These are phyloP conservation scores for Andrena minutula DNA, from an alignment of 2,888 invertebrate species.

Conservation along the genomic window DNA sequence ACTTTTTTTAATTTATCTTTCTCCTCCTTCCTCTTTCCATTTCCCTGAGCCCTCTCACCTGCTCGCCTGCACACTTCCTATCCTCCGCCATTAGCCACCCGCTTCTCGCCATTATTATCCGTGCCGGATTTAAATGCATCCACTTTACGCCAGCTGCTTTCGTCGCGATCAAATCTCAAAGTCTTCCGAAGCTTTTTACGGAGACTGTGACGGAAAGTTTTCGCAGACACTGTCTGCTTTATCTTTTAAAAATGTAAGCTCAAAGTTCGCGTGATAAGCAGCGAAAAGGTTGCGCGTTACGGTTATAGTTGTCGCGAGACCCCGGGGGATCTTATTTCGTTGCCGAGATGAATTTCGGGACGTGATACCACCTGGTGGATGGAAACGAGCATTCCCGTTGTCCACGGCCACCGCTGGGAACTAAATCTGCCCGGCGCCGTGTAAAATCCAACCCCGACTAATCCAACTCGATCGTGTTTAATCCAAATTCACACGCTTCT, in stretches of 20 bases:
- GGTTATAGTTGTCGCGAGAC: background rate
- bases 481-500: slow-evolving; percentile 53
- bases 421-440: background rate
- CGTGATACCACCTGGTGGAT: background rate
- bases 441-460: slow-evolving; percentile 30
- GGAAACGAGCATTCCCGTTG: slow-evolving; percentile 10
- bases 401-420: background rate
- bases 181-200: slow-evolving; percentile 21
- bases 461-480: slow-evolving; percentile 55
- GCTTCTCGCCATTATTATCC: slow-evolving; percentile 49
- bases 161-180: slow-evolving; percentile 69
- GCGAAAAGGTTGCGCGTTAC: background rate
- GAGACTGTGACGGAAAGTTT: background rate
- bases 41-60: slow-evolving; percentile 18
- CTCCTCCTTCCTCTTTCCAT: background rate
- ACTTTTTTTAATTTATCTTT: slow-evolving; percentile 51
- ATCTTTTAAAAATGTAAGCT: slow-evolving; percentile 7
- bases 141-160: slow-evolving; percentile 59
- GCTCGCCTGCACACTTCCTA: slow-evolving; percentile 25
- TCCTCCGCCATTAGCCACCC: slow-evolving; percentile 17
- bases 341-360: background rate
- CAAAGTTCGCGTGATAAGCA: slow-evolving; percentile 3
- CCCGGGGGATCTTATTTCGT: background rate
- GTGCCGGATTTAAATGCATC: slow-evolving; percentile 69
- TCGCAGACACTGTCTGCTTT: background rate